These are phyloP conservation scores for Anguilla marmorata DNA, from an alignment of 2,797 vertebrate species.

Conservation along the genomic window DNA sequence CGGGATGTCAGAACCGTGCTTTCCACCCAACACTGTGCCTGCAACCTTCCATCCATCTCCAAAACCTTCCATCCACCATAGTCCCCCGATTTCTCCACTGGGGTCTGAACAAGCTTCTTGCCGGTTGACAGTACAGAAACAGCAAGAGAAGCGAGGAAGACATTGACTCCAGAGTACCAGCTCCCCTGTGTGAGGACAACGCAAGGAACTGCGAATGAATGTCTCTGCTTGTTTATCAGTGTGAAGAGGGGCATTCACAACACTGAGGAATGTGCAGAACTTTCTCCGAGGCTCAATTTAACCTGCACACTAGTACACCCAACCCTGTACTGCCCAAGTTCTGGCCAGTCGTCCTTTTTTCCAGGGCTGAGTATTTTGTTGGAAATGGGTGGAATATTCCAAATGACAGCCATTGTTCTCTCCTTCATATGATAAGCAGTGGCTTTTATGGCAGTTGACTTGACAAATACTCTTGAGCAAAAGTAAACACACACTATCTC, in stretches of 20 bases:
- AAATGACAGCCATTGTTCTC: background rate
- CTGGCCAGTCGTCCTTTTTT: background rate
- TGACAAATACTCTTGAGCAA: background rate
- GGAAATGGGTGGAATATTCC: background rate
- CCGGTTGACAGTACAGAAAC: background rate
- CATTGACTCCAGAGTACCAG: background rate
- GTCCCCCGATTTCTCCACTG: background rate
- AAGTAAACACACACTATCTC: background rate
- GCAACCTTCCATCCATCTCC: background rate
- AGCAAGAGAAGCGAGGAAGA: background rate
- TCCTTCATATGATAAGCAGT: background rate
- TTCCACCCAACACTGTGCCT: background rate
- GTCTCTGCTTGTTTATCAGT: background rate
- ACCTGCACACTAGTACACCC: background rate
- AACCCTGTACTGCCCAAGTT: background rate
- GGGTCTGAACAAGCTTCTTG: background rate
- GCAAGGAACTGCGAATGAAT: background rate
- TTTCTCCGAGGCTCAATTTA: background rate
- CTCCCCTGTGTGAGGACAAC: background rate
- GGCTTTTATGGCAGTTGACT: background rate
- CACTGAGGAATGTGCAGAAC: background rate
- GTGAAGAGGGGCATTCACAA: background rate
- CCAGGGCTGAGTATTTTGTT: background rate
- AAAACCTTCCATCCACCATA: background rate
- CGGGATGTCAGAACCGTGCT: background rate